These are phyloP conservation scores for Gorsachius goisagi DNA, from an alignment of 2,113 vertebrate genomes.

Conservation along the genomic window DNA sequence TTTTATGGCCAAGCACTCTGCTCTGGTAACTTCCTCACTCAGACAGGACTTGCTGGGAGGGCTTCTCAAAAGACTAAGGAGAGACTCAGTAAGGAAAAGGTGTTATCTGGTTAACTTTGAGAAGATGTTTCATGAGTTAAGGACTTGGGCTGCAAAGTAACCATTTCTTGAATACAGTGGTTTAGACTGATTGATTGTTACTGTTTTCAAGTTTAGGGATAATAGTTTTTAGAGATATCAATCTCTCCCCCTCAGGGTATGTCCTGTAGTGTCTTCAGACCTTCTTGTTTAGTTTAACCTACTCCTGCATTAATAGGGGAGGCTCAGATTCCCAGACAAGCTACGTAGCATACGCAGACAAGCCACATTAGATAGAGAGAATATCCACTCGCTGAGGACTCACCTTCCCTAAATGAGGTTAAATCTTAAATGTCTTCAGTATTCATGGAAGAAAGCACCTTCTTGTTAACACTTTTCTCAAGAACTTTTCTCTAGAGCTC, in stretches of 20 bases:
- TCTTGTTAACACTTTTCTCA: background rate
- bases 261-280: background rate
- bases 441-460: background rate
- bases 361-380: background rate
- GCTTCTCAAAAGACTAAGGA: background rate
- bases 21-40: background rate
- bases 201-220: background rate
- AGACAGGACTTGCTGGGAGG: background rate
- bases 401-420: background rate
- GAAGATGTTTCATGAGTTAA: background rate
- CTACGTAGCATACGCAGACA: background rate
- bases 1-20: rapidly evolving
- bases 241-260: background rate
- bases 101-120: background rate
- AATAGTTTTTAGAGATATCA: background rate
- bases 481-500: background rate
- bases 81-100: background rate
- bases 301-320: background rate
- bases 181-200: background rate
- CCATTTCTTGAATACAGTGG: background rate
- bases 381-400: background rate
- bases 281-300: background rate
- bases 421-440: background rate
- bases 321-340: background rate
- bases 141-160: background rate